Evolutionary conservation across 2,888 invertebrate genomes (phyloP), one percentile per base, ranked within the genome.

Genomic region (Epistrophella euchroma): DNA sequence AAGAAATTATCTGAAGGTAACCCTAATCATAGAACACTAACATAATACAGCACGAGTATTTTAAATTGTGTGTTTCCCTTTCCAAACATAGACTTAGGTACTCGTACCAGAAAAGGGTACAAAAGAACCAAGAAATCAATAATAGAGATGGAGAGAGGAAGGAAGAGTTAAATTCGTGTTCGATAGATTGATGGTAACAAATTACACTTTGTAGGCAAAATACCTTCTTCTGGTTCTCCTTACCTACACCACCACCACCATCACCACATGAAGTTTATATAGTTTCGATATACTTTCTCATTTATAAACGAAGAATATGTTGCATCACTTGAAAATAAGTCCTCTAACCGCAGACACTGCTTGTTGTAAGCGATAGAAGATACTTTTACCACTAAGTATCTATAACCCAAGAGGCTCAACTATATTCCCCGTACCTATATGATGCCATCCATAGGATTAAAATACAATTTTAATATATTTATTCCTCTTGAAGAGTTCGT

Each of bases 101-200:
- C n/a, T n/a, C n/a, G n/a, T n/a, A 55, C 52, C 37, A n/a, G 15
- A 10, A 62, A 50, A 52, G 71, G 52, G 71, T 45, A 75, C 71
- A 58, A 62, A 74, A 62, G 55, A 79, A 55, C 40, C 43, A 60
- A 81, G 62, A 77, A 86, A 86, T 86, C 81, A 86, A 86, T 86
- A 86, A 77, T 40, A 45, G 35, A 58, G 50, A 37, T 37, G 25
- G 55, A 32, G 37, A 66, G 58, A 50, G 52, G 70, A 81, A 50
- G 52, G 70, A 81, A 81, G 73, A 76, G 60, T 76, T 86, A 32
- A 81, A 66, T 66, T 77, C 81, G 82, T 82, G 86, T 86, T 82
- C 86, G 52, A 86, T 86, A 87, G 87, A 87, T 87, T 87, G 87
- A 87, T 87, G 87, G 87, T 78, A 83, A 87, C 87, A 87, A 87